Evolutionary conservation across 2,888 invertebrate genomes (phyloP).

Genomic region (Rotaria sp.): DNA sequence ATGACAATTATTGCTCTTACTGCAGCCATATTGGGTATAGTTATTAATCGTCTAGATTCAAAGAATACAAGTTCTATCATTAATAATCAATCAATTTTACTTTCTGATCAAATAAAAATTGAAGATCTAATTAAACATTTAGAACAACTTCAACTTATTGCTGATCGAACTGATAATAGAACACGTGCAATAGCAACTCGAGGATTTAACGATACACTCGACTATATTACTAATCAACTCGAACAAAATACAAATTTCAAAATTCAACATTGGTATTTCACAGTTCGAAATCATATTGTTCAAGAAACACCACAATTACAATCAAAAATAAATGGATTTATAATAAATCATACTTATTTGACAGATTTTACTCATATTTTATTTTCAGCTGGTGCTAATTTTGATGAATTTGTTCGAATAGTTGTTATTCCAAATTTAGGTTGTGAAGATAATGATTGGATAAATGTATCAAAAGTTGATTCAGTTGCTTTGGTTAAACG

Average conservation of each 20-base stretch:
- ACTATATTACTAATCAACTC: background rate
- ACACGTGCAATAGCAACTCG: background rate
- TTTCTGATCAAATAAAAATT: background rate
- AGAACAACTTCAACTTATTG: background rate
- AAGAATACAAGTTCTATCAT: background rate
- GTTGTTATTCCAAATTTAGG: background rate
- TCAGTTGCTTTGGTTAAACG: background rate
- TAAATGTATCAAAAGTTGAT: background rate
- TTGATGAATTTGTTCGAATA: background rate
- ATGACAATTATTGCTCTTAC: background rate
- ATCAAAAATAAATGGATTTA: background rate
- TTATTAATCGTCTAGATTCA: background rate
- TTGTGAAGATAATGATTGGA: background rate
- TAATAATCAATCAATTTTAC: background rate
- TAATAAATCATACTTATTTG: background rate
- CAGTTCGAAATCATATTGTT: background rate
- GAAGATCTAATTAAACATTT: background rate
- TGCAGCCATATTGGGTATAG: background rate
- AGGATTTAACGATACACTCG: background rate
- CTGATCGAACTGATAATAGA: background rate
- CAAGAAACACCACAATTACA: background rate
- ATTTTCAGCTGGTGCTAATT: background rate
- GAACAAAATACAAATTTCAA: background rate
- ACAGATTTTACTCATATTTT: background rate
- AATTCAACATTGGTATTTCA: background rate